These are phyloP conservation scores for Acrobasis suavella DNA, from an alignment of 2,888 invertebrate species.

Conservation along the genomic window DNA sequence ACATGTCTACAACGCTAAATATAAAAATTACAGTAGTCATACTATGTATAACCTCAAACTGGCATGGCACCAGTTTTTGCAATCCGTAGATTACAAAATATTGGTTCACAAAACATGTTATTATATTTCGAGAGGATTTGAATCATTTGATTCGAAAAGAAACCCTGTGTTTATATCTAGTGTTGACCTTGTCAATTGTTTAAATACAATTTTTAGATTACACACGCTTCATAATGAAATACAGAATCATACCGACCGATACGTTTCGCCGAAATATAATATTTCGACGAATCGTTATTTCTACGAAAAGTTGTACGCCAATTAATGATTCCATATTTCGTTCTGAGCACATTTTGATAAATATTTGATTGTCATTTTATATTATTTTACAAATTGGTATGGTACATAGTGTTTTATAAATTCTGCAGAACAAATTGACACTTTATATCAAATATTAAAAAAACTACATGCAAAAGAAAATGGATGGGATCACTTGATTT, in stretches of 20 bases:
- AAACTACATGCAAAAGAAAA: too few species aligned
- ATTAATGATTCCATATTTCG: too few species aligned
- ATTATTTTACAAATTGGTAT: conserved; percentile 14
- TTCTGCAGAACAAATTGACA: conserved; percentile 8
- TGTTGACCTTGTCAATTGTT: not conserved
- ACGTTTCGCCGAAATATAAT: too few species aligned
- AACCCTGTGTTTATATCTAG: not conserved
- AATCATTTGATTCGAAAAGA: conserved; percentile 28
- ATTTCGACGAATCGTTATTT: too few species aligned
- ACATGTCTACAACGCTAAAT: conserved; percentile 1
- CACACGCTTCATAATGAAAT: too few species aligned
- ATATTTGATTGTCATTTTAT: conserved; percentile 6
- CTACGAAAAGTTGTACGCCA: too few species aligned
- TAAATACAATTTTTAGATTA: not conserved
- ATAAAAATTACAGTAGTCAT: conserved; percentile 7
- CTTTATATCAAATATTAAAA: not conserved
- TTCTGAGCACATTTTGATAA: too few species aligned
- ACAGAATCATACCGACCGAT: too few species aligned
- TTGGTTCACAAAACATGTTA: conserved; percentile 24
- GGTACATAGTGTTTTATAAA: conserved; percentile 12
- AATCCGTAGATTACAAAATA: conserved; percentile 17
- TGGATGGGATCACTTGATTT: too few species aligned
- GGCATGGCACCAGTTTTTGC: conserved; percentile 6
- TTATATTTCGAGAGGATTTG: conserved; percentile 29
- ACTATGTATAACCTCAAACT: conserved; percentile 2